phyloP scores from a whole-genome alignment of 2,888 invertebrate species.

The Alviniconcha strummeri region DNA sequence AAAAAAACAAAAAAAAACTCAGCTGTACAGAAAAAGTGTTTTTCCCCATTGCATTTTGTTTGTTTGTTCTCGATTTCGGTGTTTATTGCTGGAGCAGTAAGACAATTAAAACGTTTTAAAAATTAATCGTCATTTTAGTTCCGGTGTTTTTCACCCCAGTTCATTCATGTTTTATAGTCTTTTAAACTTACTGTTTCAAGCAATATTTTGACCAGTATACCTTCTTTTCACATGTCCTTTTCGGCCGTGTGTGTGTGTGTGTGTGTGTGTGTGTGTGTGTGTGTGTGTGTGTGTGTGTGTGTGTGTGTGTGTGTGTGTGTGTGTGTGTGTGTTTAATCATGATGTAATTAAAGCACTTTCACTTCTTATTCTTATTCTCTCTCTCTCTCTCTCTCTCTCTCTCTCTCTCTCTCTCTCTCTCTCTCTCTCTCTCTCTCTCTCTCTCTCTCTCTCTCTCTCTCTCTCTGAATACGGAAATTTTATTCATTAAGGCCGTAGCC shows the following conservation, averaged over 20 bases:
- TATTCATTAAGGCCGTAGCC: not conserved
- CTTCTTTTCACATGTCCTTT: too few species aligned
- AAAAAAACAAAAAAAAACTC: too few species aligned
- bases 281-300: conserved; percentile 5
- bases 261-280: conserved; percentile 4
- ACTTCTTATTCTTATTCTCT: not conserved
- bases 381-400: not conserved
- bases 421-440: not conserved
- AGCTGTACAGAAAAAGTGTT: too few species aligned
- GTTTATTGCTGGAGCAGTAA: too few species aligned
- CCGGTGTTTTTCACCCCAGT: not conserved
- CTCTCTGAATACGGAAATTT: not conserved
- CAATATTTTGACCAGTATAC: not conserved
- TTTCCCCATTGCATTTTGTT: too few species aligned
- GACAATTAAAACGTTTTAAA: too few species aligned
- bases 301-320: not conserved
- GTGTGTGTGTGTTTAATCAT: not conserved
- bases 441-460: not conserved
- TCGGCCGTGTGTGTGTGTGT: not conserved
- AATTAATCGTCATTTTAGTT: too few species aligned
- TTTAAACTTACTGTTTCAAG: not conserved
- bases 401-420: conserved; percentile 1
- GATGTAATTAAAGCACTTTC: not conserved
- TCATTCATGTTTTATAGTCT: not conserved
- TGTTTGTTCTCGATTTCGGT: too few species aligned